Evolutionary conservation across 2,113 vertebrate species (phyloP).

Genomic region (Delphinus delphis): DNA sequence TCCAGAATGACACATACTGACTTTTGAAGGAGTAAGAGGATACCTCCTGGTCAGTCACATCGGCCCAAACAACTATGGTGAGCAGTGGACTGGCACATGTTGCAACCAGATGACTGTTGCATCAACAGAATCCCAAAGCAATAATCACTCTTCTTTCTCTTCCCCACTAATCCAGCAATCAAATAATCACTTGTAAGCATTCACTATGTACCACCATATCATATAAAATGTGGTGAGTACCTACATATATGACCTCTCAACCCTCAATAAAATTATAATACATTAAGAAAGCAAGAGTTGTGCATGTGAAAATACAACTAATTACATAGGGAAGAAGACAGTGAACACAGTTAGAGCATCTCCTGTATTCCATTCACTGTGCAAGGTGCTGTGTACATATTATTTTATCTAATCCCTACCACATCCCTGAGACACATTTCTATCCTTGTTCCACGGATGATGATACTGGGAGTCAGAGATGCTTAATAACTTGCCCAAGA

Average conservation of each 20-base stretch:
- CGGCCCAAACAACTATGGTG: neutral
- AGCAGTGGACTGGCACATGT: neutral
- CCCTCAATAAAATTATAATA: neutral
- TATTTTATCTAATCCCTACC: neutral
- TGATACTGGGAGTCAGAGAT: neutral
- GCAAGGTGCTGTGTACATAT: neutral
- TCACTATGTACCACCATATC: neutral
- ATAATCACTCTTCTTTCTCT: constrained; percentile 4
- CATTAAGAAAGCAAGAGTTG: constrained; percentile 16
- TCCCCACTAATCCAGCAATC: neutral
- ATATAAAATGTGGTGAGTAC: neutral
- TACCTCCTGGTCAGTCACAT: neutral
- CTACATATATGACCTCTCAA: neutral
- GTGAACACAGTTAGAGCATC: neutral
- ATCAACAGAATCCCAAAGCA: constrained; percentile 18
- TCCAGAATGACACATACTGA: neutral
- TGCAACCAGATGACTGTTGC: neutral
- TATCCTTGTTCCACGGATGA: neutral
- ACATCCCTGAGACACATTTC: neutral
- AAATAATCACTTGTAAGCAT: neutral
- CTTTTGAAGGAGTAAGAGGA: neutral
- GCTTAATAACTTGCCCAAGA: constrained; percentile 4
- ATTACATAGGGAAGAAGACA: neutral
- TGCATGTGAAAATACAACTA: constrained; percentile 2
- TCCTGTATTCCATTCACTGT: neutral